Evolutionary conservation across 2,888 invertebrate genomes (phyloP), one percentile per base, ranked within the genome.

Genomic region (Eupithecia dodoneata): DNA sequence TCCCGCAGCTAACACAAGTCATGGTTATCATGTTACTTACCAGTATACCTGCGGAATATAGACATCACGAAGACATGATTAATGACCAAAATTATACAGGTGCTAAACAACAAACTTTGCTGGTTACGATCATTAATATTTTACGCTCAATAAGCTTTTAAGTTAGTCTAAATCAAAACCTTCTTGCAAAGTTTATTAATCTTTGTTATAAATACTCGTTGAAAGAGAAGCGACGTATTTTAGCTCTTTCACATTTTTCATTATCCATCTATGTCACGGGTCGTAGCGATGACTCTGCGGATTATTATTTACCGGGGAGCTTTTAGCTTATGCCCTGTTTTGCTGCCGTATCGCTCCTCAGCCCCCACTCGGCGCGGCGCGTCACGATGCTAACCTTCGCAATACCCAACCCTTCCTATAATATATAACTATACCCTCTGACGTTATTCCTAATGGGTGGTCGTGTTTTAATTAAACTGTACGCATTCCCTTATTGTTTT

Each of bases 271-370:
- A 81, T 83, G 81, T 77, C 77, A 80, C 80, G 82, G 81, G 78
- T 81, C 76, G 81, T 78, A 82, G 76, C 80, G 79, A 84, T 87
- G 87, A 86, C 86, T 82, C 76, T 73, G 83, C 84, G 83, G 80
- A 79, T 81, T 83, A 82, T 84, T 85, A 82, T 81, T 83, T 82
- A 83, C 80, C 81, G 82, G 81, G 82, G 83, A 79, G 83, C 83
- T 86, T 85, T 87, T 83, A 83, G 84, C 85, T 85, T 85, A 81
- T 83, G 80, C 83, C 81, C 82, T 83, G 83, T 85, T 82, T 82
- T 81, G 80, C 78, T 81, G 80, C 74, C 81, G 78, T 82, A 79
- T 76, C 79, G 75, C 73, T 82, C 67, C 79, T 81, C 83, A 80
- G 79, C 82, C 30, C 30, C 79, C 77, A 72, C 72, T 42, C 66